phyloP scores from a whole-genome alignment of 1,140 invertebrate species.

The Bombyx mandarina region DNA sequence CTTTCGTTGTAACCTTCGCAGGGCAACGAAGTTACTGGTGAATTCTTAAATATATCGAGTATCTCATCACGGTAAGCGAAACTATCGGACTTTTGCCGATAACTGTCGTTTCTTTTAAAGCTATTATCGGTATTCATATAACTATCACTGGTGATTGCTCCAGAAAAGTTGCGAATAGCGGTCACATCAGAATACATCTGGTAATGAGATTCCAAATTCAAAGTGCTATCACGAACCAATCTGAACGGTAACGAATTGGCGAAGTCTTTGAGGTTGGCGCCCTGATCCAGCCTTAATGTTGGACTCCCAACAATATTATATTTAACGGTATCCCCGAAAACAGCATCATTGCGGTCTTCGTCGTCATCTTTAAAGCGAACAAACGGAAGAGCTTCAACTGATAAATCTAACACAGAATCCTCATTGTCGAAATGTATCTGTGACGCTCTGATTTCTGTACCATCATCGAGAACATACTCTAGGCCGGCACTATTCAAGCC shows the following conservation, averaged over 20 bases:
- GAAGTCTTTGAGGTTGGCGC: slow-evolving; percentile 40
- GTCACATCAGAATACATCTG: slow-evolving; percentile 41
- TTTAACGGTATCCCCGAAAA: slow-evolving; percentile 27
- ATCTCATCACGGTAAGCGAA: slow-evolving; percentile 46
- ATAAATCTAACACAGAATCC: slow-evolving; percentile 43
- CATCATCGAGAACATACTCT: slow-evolving; percentile 51
- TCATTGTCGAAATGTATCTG: slow-evolving; percentile 65
- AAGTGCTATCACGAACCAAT: slow-evolving; percentile 44
- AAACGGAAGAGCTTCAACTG: slow-evolving; percentile 50
- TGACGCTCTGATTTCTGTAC: slow-evolving; percentile 55
- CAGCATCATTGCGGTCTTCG: slow-evolving; percentile 12
- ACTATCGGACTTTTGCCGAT: slow-evolving; percentile 26
- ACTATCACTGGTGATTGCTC: slow-evolving; percentile 26
- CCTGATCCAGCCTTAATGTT: slow-evolving; percentile 27
- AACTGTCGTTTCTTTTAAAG: slow-evolving; percentile 26
- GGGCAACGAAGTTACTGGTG: slow-evolving; percentile 42
- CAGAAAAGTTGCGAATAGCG: too few relatives aligned
- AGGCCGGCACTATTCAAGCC: slow-evolving; percentile 28
- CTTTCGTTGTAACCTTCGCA: slow-evolving; percentile 42
- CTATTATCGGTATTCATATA: slow-evolving; percentile 29
- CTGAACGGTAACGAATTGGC: slow-evolving; percentile 49
- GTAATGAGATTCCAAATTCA: slow-evolving; percentile 52
- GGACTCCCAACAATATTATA: slow-evolving; percentile 50
- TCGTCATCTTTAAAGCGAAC: slow-evolving; percentile 32
- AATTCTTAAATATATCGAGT: slow-evolving; percentile 61